A percentile compares a stretch with the other conserved stretches of the same genome.
These are phyloP conservation scores for Ceratotherium simum DNA, from an alignment of 2,113 vertebrate species.

Conservation along the genomic window DNA sequence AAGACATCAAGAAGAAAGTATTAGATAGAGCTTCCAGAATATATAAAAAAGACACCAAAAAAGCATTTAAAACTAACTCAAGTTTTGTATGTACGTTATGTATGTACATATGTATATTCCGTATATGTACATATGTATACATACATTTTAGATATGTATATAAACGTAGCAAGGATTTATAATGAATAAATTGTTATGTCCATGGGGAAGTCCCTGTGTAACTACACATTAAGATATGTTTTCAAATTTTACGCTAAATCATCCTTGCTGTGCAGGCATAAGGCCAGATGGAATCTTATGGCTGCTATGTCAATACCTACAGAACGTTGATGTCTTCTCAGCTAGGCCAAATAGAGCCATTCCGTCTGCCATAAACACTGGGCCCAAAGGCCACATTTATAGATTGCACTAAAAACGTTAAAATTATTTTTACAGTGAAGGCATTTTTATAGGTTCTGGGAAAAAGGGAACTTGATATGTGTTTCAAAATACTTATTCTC, in stretches of 20 bases:
- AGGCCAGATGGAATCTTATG: slow-evolving; percentile 60
- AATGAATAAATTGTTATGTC: not conserved
- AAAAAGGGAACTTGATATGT: not conserved
- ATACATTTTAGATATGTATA: not conserved
- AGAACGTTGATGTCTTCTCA: slow-evolving; percentile 50
- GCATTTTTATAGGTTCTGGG: slow-evolving; percentile 61
- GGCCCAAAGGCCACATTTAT: slow-evolving; percentile 75
- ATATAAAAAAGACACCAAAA: not conserved
- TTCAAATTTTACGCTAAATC: slow-evolving; percentile 54
- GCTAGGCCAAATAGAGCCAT: slow-evolving; percentile 61
- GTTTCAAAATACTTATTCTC: slow-evolving; percentile 40
- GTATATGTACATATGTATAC: not conserved
- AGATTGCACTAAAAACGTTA: slow-evolving; percentile 67
- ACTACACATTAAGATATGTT: slow-evolving; percentile 10
- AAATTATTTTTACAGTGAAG: slow-evolving; percentile 72
- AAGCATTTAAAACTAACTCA: not conserved
- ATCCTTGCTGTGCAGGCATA: not conserved
- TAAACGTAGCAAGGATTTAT: not conserved
- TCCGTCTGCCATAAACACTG: slow-evolving; percentile 62
- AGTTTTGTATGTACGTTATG: not conserved
- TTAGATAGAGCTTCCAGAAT: not conserved
- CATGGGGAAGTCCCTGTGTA: not conserved
- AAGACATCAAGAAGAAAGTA: slow-evolving; percentile 4
- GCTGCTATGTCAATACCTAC: slow-evolving; percentile 58
- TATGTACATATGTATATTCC: not conserved